Conservation (phyloP, 2,113 vertebrate species). For the Podocnemis expansa region DNA sequence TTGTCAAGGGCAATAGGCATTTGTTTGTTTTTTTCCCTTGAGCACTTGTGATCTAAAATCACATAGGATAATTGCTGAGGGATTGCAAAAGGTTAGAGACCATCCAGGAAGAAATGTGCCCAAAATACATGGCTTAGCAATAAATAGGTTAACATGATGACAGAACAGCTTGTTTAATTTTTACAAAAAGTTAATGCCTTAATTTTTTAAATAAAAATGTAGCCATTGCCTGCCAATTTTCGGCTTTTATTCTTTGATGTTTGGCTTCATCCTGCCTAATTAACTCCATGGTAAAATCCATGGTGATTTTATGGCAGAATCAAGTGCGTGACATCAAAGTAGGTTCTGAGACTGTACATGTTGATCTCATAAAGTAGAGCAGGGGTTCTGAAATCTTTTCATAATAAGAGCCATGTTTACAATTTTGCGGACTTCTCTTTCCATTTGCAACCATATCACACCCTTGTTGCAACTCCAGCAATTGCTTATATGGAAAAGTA, state of each 20-base stretch:
- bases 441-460: not conserved
- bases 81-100: not conserved
- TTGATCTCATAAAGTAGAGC: not conserved
- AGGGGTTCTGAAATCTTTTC: not conserved
- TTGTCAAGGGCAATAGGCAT: slow-evolving; percentile 1
- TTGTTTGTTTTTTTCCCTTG: not conserved
- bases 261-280: not conserved
- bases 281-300: not conserved
- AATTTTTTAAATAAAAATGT: not conserved
- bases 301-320: not conserved
- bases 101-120: not conserved
- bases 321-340: not conserved
- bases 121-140: not conserved
- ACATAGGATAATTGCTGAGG: slow-evolving; percentile 13
- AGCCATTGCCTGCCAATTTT: not conserved
- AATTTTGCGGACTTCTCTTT: not conserved
- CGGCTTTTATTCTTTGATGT: not conserved
- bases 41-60: not conserved
- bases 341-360: accelerated
- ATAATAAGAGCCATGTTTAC: not conserved
- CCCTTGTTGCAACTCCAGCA: not conserved
- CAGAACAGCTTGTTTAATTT: not conserved
- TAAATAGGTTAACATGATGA: not conserved
- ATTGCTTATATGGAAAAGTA: not conserved
- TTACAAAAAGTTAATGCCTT: accelerated